phyloP scores from a whole-genome alignment of 2,113 vertebrate genomes.

The Psettodes erumei region DNA sequence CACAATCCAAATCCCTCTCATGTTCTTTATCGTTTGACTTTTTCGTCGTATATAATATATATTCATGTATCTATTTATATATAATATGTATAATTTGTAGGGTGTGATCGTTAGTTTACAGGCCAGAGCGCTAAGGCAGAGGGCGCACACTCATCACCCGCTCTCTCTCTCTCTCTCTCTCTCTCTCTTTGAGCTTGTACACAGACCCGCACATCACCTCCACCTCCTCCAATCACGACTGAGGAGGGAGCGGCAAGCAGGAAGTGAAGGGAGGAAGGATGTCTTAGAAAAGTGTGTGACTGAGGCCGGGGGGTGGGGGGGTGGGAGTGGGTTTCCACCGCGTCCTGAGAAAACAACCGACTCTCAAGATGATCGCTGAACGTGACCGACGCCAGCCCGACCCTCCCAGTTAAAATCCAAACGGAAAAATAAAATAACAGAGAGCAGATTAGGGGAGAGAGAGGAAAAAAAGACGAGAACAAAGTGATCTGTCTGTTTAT shows the following conservation, averaged over 20 bases:
- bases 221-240: neutral
- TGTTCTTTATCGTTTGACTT: slow-evolving; percentile 52
- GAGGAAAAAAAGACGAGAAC: slow-evolving; percentile 17
- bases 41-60: slow-evolving; percentile 77
- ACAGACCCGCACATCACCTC: neutral
- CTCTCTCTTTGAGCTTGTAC: neutral
- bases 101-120: slow-evolving; percentile 73
- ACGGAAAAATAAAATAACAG: slow-evolving; percentile 1
- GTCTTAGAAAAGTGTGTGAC: slow-evolving; percentile 37
- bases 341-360: slow-evolving; percentile 62
- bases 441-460: slow-evolving; percentile 31
- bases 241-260: slow-evolving; percentile 18
- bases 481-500: slow-evolving; percentile 40
- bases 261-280: slow-evolving; percentile 45
- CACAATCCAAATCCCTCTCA: slow-evolving; percentile 63
- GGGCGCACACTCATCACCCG: slow-evolving; percentile 51
- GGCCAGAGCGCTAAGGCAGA: slow-evolving; percentile 77
- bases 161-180: slow-evolving; percentile 7
- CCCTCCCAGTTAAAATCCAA: slow-evolving; percentile 27
- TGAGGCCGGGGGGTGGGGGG: neutral
- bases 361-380: slow-evolving; percentile 37
- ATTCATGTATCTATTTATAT: slow-evolving; percentile 77
- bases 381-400: slow-evolving; percentile 14
- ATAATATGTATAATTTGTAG: slow-evolving; percentile 77
- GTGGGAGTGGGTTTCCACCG: slow-evolving; percentile 4